Evolutionary conservation across 2,888 invertebrate species (phyloP).

Genomic region (Dione juno): DNA sequence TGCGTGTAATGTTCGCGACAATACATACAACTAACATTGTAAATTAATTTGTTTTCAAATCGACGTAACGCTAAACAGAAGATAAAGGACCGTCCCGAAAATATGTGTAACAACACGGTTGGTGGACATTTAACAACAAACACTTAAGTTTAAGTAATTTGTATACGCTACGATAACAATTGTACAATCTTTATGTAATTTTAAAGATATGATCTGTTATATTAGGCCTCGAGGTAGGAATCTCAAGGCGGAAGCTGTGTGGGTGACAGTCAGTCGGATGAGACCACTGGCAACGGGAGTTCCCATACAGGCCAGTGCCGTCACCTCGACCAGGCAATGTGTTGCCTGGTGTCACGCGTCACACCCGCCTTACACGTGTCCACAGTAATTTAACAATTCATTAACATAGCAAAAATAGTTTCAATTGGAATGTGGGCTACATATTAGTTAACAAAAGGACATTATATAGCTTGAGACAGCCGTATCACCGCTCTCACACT

Average conservation of each 20-base stretch:
- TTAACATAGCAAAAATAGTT: neutral
- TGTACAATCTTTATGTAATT: constrained; percentile 48
- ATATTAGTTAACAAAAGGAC: neutral
- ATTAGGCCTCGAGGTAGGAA: constrained; percentile 49
- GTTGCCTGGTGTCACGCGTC: too few species aligned
- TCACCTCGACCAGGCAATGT: too few species aligned
- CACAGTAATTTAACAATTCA: constrained; percentile 14
- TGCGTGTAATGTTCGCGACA: neutral
- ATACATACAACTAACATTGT: neutral
- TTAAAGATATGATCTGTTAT: constrained; percentile 52
- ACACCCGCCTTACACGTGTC: constrained; percentile 26
- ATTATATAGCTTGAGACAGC: constrained; percentile 20
- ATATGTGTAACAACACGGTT: constrained; percentile 28
- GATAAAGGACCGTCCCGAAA: neutral
- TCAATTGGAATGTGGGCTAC: constrained; percentile 27
- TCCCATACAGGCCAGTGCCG: neutral
- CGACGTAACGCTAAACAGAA: neutral
- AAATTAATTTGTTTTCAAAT: neutral
- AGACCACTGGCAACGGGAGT: neutral
- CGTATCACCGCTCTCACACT: constrained; percentile 34
- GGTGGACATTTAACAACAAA: constrained; percentile 43
- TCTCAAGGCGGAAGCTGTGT: constrained; percentile 38
- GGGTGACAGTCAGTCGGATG: neutral
- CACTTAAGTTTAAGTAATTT: constrained; percentile 40
- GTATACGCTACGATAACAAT: constrained; percentile 48